Evolutionary conservation across 2,888 invertebrate species (phyloP).

Genomic region (Stramonita haemastoma): DNA sequence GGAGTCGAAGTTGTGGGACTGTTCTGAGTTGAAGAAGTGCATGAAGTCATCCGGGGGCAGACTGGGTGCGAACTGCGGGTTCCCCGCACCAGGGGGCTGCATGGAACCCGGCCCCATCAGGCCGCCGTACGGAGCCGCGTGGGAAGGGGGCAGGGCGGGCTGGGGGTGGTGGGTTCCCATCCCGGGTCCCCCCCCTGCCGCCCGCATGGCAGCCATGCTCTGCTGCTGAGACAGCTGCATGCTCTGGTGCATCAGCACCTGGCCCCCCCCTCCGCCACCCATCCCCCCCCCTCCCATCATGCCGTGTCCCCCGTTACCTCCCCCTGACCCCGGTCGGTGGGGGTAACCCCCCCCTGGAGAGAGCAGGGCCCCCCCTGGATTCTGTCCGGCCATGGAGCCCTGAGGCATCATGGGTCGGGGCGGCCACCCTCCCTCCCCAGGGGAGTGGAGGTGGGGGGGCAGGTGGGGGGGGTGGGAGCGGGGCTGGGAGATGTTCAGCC

Average conservation of each 20-base stretch:
- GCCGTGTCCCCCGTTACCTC: slow-evolving; percentile 13
- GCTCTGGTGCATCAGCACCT: slow-evolving; percentile 72
- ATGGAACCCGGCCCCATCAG: slow-evolving; percentile 53
- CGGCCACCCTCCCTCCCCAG: neutral
- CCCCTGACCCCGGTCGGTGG: slow-evolving; percentile 32
- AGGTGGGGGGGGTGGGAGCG: slow-evolving; percentile 80
- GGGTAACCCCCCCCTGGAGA: slow-evolving; percentile 25
- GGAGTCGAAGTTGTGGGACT: slow-evolving; percentile 80
- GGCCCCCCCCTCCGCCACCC: slow-evolving; percentile 52
- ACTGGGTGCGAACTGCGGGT: slow-evolving; percentile 47
- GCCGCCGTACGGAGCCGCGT: slow-evolving; percentile 40
- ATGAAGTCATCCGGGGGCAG: slow-evolving; percentile 82
- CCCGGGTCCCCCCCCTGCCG: neutral
- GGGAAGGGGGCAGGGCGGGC: slow-evolving; percentile 21
- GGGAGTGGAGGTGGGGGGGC: slow-evolving; percentile 48
- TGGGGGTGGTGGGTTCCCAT: neutral
- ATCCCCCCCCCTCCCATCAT: slow-evolving; percentile 1
- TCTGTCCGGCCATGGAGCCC: slow-evolving; percentile 45
- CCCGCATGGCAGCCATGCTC: slow-evolving; percentile 45
- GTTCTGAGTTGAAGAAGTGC: slow-evolving; percentile 90
- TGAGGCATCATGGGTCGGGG: slow-evolving; percentile 48
- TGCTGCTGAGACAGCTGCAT: slow-evolving; percentile 78
- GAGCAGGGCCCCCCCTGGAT: neutral
- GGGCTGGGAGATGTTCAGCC: slow-evolving; percentile 77
- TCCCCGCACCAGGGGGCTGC: slow-evolving; percentile 56